Base-by-base conservation (phyloP, 2,797 vertebrate species). In the Phylloscopus collybita region DNA sequence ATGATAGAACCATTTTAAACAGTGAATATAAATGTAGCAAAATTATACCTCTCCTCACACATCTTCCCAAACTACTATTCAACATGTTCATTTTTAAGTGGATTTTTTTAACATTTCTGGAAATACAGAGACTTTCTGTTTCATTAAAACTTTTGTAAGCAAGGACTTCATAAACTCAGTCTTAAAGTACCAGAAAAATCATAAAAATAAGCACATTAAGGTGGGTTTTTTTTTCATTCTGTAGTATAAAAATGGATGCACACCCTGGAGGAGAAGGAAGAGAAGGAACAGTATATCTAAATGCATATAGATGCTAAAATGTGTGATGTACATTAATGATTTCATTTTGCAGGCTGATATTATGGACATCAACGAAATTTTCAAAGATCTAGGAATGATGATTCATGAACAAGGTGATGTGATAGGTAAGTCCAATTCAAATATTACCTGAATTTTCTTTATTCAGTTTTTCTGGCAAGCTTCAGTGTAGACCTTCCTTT, bases 321-420 rank as follows among this genome's bases (percentile, higher is more conserved):
- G 49, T 29, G 3, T 57, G 57, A 32, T 36, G 30, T 47, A 42
- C 34, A 11, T 50, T 44, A 44, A 47, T 49, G 16, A 1, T 18
- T 15, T 64, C 57, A 21, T 86, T 40, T 96, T 97, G 76, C 97
- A 99, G 99, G 98, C 99, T 74, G 99, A 99, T 97, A 99, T 99
- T 97, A 98, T 98, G 97, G 99, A 99, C 91, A 99, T 99, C 93
- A 99, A 99, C 84, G 99, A 99, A 98, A 99, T 99, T 98, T 99
- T 99, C 98, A 99, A 99, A 98, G 99, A 99, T 95, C 97, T 99
- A 97, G 99, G 99, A 59, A 98, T 99, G 98, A 99, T 99, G 99
- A 98, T 99, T 92, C 99, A 99, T 40, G 99, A 99, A 72, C 99
- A 99, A 97, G 99, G 99, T 87, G 99, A 99, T 94, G 97, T 99